phyloP scores from a whole-genome alignment of 2,113 vertebrate genomes.

The Xenus cinereus region DNA sequence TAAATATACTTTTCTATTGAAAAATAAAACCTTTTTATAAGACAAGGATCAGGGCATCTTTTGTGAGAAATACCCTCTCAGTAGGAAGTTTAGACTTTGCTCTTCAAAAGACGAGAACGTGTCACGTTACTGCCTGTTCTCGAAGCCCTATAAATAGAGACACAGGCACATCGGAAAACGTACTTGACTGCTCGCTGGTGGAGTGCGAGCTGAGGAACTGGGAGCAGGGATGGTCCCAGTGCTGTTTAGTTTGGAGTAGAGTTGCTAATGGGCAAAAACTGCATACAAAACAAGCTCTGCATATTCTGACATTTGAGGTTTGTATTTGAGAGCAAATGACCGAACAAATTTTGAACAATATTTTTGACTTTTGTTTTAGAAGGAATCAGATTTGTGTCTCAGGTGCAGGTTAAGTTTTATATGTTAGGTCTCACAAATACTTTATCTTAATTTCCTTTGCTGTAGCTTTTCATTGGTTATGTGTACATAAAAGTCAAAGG shows the following conservation, averaged over 20 bases:
- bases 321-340: background rate
- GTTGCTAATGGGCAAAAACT: background rate
- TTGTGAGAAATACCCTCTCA: background rate
- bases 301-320: background rate
- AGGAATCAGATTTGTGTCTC: background rate
- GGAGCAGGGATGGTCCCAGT: background rate
- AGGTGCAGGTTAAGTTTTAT: background rate
- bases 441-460: background rate
- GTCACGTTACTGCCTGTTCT: background rate
- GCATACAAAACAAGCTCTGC: background rate
- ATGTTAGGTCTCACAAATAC: background rate
- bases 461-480: background rate
- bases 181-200: background rate
- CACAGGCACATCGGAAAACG: background rate
- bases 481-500: background rate
- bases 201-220: background rate
- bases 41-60: conserved; percentile 34
- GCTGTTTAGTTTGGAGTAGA: background rate
- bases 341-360: background rate
- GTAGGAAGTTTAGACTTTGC: background rate
- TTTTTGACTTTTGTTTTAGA: background rate
- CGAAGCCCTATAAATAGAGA: background rate
- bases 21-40: conserved; percentile 65
- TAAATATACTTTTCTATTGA: conserved; percentile 54
- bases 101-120: background rate